A percentile compares a stretch with the other conserved stretches of the same genome.
phyloP scores from a whole-genome alignment of 2,113 vertebrate genomes.

The Macroglossus sobrinus region DNA sequence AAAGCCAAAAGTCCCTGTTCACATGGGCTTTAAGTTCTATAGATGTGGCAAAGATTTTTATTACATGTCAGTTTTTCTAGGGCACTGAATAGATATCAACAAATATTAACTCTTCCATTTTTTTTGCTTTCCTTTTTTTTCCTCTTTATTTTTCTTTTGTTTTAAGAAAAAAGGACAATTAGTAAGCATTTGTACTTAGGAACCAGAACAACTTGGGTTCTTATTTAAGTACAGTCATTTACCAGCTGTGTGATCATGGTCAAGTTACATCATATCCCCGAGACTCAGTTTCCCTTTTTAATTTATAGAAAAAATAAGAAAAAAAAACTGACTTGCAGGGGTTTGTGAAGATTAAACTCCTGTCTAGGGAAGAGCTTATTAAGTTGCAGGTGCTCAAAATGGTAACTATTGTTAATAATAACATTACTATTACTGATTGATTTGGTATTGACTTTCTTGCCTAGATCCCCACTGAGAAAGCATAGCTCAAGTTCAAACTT shows the following conservation, averaged over 20 bases:
- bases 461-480: neutral
- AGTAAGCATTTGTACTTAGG: neutral
- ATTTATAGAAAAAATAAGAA: neutral
- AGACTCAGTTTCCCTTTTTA: neutral
- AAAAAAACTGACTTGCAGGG: neutral
- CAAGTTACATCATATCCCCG: neutral
- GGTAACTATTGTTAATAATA: neutral
- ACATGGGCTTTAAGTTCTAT: neutral
- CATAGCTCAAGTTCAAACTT: neutral
- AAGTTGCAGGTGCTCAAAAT: neutral
- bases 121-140: neutral
- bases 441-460: neutral
- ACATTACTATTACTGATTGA: neutral
- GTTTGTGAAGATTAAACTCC: constrained; percentile 24
- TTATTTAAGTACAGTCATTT: neutral
- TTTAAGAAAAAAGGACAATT: neutral
- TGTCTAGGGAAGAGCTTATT: neutral
- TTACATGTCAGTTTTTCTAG: neutral
- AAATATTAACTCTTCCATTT: neutral
- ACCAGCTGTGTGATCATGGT: neutral
- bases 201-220: neutral
- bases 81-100: neutral
- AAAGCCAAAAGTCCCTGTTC: neutral
- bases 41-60: neutral
- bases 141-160: neutral